phyloP scores from a whole-genome alignment of 2,113 vertebrate species.

The Montifringilla adamsi region DNA sequence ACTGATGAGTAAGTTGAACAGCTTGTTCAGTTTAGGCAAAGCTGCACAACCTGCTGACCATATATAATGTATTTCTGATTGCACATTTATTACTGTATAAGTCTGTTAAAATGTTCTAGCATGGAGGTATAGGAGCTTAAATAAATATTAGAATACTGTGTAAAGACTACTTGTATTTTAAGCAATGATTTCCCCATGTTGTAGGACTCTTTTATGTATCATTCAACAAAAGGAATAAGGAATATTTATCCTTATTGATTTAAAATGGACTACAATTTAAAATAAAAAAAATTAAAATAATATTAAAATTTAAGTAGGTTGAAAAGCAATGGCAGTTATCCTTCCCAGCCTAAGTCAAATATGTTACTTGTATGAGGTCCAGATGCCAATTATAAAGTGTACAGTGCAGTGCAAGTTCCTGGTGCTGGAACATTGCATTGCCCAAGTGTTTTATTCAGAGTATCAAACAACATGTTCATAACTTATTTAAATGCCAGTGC shows the following conservation, averaged over 20 bases:
- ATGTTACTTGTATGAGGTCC: background rate
- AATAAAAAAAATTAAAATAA: background rate
- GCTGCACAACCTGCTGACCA: background rate
- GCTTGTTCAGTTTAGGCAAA: background rate
- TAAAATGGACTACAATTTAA: background rate
- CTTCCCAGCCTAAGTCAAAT: background rate
- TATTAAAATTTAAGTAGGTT: background rate
- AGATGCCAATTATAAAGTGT: background rate
- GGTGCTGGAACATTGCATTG: background rate
- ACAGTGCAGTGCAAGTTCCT: background rate
- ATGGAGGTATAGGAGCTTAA: background rate
- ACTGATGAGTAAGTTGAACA: background rate
- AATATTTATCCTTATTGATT: background rate
- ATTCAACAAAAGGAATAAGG: background rate
- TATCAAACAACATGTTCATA: background rate
- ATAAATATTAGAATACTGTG: background rate
- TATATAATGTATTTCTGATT: background rate
- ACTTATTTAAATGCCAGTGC: background rate
- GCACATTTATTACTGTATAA: background rate
- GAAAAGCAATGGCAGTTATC: background rate
- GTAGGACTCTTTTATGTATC: background rate
- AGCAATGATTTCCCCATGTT: background rate
- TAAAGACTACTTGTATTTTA: background rate
- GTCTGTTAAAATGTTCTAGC: background rate
- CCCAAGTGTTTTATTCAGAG: background rate